Evolutionary conservation across 2,888 invertebrate genomes (phyloP), one percentile per base, ranked within the genome.

Genomic region (Reticulitermes lucifugus): DNA sequence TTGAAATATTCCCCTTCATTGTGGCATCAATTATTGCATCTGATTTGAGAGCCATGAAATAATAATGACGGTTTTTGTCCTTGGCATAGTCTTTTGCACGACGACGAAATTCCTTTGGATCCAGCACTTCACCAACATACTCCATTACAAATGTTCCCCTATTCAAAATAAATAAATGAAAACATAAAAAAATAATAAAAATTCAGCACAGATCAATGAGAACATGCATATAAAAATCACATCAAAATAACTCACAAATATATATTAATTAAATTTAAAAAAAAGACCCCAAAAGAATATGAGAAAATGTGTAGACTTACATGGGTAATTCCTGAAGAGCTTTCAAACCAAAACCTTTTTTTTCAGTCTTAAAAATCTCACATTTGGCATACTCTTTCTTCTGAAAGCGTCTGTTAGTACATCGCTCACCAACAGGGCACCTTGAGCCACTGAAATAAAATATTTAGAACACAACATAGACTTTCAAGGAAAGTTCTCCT

Each of bases 11-110:
- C 59, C 99, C 99, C 91, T 97, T 98, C 88, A 94, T 92, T 0
- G 99, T 99, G 2, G 99, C 99, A 92, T 99, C 99, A 86, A 99
- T 99, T 85, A 98, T 95, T 86, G 96, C 95, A 91, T 98, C 98
- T 0, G 97, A 96, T 89, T 98, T 96, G 79, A 99, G 92, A 0
- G 98, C 96, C 99, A 99, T 99, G 90, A 99, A 99, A 91, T 99
- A 99, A 90, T 98, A 98, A 91, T 99, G 99, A 60, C 95, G 93
- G 89, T 96, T 96, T 90, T 97, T 97, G 86, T 96, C 96, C 88
- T 96, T 95, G 0, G 98, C 97, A 91, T 99, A 99, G 77, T 95
- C 94, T 89, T 96, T 96, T 0, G 97, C 96, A 12, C 99, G 94
- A 84, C 95, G 94, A 89, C 96, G 96, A 91, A 99, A 99, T 90